Conservation (phyloP, 2,113 vertebrate genomes). For the Cyphomyrus discorhynchus region DNA sequence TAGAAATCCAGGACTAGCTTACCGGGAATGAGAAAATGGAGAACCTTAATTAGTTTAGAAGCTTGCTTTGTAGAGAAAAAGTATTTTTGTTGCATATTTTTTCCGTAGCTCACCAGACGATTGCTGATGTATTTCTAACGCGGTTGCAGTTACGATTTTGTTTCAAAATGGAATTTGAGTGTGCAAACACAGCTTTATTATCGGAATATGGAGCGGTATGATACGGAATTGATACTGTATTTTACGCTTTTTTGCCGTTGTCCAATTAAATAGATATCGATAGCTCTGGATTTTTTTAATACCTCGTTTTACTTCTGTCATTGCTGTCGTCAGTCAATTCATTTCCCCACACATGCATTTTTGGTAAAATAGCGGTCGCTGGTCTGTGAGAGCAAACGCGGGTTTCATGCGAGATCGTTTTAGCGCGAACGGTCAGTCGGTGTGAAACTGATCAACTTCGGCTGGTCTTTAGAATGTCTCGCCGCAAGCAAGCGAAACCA, state of each 20-base stretch:
- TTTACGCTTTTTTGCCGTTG: conserved; percentile 60
- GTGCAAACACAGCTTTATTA: conserved; percentile 52
- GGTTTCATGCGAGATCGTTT: conserved; percentile 37
- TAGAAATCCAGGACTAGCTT: conserved; percentile 70
- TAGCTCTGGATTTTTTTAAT: conserved; percentile 51
- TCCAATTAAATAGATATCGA: conserved; percentile 48
- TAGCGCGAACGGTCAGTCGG: conserved; percentile 53
- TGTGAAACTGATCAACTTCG: conserved; percentile 90
- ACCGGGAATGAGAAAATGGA: conserved; percentile 59
- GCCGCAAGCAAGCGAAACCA: conserved; percentile 99
- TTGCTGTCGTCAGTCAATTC: conserved; percentile 1
- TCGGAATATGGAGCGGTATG: conserved; percentile 59
- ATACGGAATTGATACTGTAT: conserved; percentile 53
- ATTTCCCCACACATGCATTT: conserved; percentile 10
- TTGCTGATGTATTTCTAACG: conserved; percentile 57
- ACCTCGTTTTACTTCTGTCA: conserved; percentile 47
- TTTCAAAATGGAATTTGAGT: conserved; percentile 42
- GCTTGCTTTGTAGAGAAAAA: conserved; percentile 70
- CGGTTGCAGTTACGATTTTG: conserved; percentile 59
- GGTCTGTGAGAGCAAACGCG: conserved; percentile 47
- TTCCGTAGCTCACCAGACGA: conserved; percentile 51
- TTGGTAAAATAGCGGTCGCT: conserved; percentile 46
- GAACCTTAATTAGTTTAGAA: conserved; percentile 54
- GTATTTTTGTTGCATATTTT: conserved; percentile 53
- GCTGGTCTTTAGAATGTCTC: conserved; percentile 97